Percentiles rank a stretch among this genome's conserved stretches.
These are phyloP conservation scores for Leptinotarsa defecta DNA, from an alignment of 1,140 invertebrate species.

Conservation along the genomic window DNA sequence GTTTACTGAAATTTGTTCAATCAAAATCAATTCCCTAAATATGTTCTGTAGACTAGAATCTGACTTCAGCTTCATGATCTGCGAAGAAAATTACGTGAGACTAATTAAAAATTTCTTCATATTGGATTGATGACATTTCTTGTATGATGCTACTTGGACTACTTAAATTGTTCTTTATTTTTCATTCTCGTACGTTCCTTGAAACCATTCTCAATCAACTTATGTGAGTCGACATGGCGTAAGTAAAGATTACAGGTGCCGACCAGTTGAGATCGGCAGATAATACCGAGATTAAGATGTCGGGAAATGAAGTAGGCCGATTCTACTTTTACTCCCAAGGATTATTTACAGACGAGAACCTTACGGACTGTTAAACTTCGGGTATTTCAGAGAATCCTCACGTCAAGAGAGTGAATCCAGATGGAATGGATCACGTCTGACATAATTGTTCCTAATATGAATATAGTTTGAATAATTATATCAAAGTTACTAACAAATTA, in stretches of 20 bases:
- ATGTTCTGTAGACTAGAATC: too few species aligned
- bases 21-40: too few species aligned
- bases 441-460: background rate
- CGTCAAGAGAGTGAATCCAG: background rate
- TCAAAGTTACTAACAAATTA: too few species aligned
- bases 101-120: too few species aligned
- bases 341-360: conserved; percentile 6
- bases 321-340: conserved; percentile 3
- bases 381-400: background rate
- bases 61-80: too few species aligned
- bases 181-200: background rate
- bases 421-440: background rate
- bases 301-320: background rate
- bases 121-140: too few species aligned
- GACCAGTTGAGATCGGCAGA: conserved; percentile 11
- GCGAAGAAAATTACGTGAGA: too few species aligned
- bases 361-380: background rate
- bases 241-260: conserved; percentile 19
- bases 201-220: conserved; percentile 3
- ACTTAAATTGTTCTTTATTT: conserved; percentile 25
- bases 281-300: conserved; percentile 20
- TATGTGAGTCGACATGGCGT: conserved; percentile 15
- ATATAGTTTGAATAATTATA: too few species aligned
- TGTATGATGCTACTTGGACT: conserved; percentile 38
- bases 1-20: too few species aligned